Base-by-base conservation (phyloP, 1,140 invertebrate genomes). In the Melanaphis sacchari region DNA sequence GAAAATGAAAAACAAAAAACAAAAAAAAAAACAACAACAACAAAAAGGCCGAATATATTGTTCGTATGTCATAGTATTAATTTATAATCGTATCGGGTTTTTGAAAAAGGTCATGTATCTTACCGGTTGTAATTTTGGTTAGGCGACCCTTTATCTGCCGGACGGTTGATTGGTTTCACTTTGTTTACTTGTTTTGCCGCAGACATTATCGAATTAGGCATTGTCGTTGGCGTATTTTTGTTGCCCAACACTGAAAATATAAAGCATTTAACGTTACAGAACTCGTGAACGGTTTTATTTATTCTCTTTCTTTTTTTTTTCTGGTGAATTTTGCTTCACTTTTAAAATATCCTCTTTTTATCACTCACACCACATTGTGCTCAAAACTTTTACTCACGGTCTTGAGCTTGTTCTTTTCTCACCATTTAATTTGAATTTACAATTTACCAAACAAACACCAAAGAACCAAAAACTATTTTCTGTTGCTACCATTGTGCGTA, bases 131-230 rank as follows among this genome's bases (percentile, higher is more conserved):
- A 93, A 15, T 46, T 93, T 84, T 54, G 46, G 26, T 52, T 85
- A 7, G 91, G 91, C 76, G 91, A 93, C 24, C 91, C 91, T 84
- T 93, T 93, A 36, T 93, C 91, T 15, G 91, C 81, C 36, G 66
- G 91, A 82, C 91, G 66, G 36, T 93, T 93, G 76, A 93, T 93
- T 38, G 91, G 91, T 22, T 93, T 93, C 21, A 93, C 91, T 54
- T 93, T 93, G 46, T 93, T 93, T 46, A 93, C 91, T 18, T 93
- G 91, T 54, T 93, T 93, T 26, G 91, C 36, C 81, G 81, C 91
- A 0, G 91, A 85, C 76, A 93, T 84, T 24, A 93, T 93, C 46
- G 91, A 93, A 85, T 93, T 93, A 2, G 91, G 91, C 81, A 93
- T 93, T 0, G 49, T 15, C 31, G 59, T 76, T 24, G 81, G 43